A percentile compares a stretch with the other conserved stretches of the same genome.
phyloP scores from a whole-genome alignment of 2,888 invertebrate genomes.

The Lithosia quadra region DNA sequence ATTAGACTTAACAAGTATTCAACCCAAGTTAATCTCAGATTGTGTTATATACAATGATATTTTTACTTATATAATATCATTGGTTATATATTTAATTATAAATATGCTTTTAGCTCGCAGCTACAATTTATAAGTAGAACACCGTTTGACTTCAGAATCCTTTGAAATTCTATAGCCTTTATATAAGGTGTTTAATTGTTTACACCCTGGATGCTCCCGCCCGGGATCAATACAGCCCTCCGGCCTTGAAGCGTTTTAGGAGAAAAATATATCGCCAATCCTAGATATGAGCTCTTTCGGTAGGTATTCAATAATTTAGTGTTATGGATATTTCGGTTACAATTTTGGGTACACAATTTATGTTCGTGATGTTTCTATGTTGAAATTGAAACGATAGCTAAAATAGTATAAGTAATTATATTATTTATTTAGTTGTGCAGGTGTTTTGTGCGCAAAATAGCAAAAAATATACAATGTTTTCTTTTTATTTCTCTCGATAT shows the following conservation, averaged over 20 bases:
- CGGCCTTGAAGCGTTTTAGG: conserved; percentile 44
- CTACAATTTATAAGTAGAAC: not conserved
- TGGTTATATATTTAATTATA: no score
- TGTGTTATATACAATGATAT: no score
- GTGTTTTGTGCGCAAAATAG: no score
- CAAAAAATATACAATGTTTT: no score
- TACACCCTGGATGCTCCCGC: conserved; percentile 16
- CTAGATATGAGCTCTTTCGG: conserved; percentile 11
- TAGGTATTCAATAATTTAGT: not conserved
- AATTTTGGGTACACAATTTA: no score
- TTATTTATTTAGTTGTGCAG: no score
- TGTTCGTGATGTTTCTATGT: no score
- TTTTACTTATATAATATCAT: no score
- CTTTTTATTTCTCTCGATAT: no score
- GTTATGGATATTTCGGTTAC: not conserved
- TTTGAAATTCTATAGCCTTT: conserved; percentile 20
- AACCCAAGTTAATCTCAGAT: not conserved
- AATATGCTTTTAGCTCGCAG: not conserved
- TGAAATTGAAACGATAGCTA: no score
- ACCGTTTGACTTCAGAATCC: not conserved
- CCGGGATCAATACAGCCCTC: conserved; percentile 50
- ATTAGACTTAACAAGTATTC: not conserved
- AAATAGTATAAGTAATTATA: no score
- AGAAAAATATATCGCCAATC: conserved; percentile 29
- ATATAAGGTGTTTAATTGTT: conserved; percentile 39